Conservation (phyloP, 2,888 invertebrate species). For the Oscheius sp. region DNA sequence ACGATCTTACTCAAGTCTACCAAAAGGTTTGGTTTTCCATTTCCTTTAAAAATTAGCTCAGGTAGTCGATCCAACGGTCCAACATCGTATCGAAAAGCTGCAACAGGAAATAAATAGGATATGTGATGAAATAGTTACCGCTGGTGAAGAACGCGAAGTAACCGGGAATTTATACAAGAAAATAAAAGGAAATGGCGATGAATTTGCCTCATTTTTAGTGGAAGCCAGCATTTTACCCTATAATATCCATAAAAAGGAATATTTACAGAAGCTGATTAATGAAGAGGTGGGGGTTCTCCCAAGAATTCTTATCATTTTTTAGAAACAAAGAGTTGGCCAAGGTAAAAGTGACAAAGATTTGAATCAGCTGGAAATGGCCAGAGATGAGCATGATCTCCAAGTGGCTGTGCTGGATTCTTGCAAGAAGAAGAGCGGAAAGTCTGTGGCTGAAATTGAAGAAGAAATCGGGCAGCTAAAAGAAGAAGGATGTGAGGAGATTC, state of each 20-base stretch:
- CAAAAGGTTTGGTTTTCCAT: neutral
- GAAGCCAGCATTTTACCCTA: neutral
- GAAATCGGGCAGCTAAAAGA: neutral
- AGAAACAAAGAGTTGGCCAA: slow-evolving; percentile 9
- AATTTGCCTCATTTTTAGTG: neutral
- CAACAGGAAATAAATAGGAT: neutral
- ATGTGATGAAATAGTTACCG: neutral
- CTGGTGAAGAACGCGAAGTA: no score
- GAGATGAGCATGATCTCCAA: neutral
- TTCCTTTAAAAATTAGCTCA: neutral
- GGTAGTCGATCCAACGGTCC: slow-evolving; percentile 10
- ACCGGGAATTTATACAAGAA: no score
- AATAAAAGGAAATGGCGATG: neutral
- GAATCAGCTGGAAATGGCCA: neutral
- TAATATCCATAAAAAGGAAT: neutral
- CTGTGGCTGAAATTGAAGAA: neutral
- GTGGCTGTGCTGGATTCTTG: neutral
- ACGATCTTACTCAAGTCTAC: neutral
- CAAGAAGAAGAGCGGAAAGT: neutral
- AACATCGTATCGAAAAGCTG: neutral
- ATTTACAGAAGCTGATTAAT: neutral
- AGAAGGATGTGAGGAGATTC: neutral
- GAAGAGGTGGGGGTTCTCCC: neutral
- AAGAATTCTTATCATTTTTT: neutral
- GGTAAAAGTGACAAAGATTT: neutral